A percentile compares a stretch with the other conserved stretches of the same genome.
phyloP scores from a whole-genome alignment of 2,888 invertebrate genomes.

The Drosophila putrida region DNA sequence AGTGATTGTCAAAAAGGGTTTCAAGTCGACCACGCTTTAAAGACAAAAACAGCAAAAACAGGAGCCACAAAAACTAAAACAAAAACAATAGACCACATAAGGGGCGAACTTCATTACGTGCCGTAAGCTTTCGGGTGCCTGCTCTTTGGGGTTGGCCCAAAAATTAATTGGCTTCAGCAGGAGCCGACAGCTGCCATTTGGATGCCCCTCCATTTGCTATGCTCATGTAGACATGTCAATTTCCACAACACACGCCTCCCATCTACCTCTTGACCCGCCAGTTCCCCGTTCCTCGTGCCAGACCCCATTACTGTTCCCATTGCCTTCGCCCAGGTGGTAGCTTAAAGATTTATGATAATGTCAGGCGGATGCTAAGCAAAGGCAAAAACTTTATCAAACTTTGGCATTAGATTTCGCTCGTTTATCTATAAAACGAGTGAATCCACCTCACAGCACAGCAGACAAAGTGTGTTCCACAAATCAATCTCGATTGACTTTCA shows the following conservation, averaged over 20 bases:
- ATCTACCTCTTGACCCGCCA: background rate
- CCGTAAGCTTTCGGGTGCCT: slow-evolving; percentile 18
- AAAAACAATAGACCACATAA: slow-evolving; percentile 6
- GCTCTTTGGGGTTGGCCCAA: slow-evolving; percentile 42
- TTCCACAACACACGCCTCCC: slow-evolving; percentile 24
- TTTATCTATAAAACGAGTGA: slow-evolving; percentile 73
- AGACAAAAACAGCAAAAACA: slow-evolving; percentile 19
- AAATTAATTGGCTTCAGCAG: slow-evolving; percentile 71
- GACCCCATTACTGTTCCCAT: background rate
- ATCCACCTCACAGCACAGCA: slow-evolving; percentile 47
- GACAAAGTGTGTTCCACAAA: slow-evolving; percentile 25
- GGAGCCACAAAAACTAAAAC: background rate
- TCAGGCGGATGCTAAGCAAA: slow-evolving; percentile 41
- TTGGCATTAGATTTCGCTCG: slow-evolving; percentile 68
- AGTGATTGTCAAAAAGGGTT: slow-evolving; percentile 73
- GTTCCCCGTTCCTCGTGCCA: background rate
- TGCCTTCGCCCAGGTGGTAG: slow-evolving; percentile 40
- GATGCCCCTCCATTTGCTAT: slow-evolving; percentile 57
- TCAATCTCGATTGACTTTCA: slow-evolving; percentile 3
- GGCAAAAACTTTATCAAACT: slow-evolving; percentile 65
- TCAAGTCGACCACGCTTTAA: slow-evolving; percentile 45
- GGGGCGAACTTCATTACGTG: slow-evolving; percentile 62
- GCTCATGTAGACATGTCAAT: slow-evolving; percentile 68
- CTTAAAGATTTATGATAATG: slow-evolving; percentile 79
- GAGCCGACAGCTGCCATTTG: slow-evolving; percentile 73